Evolutionary conservation across 2,888 invertebrate genomes (phyloP), one percentile per base, ranked within the genome.

Genomic region (Lamproptera curius): DNA sequence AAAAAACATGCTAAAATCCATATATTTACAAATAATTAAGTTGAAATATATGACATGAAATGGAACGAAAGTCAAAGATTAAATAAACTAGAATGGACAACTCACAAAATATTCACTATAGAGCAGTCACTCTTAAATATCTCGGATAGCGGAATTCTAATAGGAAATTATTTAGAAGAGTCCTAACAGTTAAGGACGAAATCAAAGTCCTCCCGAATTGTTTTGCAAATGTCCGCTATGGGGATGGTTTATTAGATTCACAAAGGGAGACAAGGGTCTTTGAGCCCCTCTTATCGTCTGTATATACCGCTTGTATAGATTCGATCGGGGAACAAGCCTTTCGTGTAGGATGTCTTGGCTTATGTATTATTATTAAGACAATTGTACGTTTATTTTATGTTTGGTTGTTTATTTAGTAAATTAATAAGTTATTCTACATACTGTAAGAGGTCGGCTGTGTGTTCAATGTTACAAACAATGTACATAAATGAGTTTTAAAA

Each of bases 191-290:
- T 46, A 37, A 41, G 50, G 60, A 57, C 56, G 55, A 55, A 74
- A 75, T 72, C 70, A 73, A 63, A 64, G 62, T 62, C 62, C 65
- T 58, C 60, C 59, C 60, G 69, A 80, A 80, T 77, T 76, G 79
- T 81, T 81, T 76, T 73, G 62, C 65, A 58, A 75, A 70, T 72
- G 71, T 73, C 76, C 74, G 63, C 63, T 44, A 50, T 61, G 64
- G 70, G 73, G 76, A 67, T 74, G 49, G 75, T 78, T 78, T 81
- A 83, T 83, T 81, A 80, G 75, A 83, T 83, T 80, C 70, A 65
- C 69, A 61, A 59, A 53, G 66, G 59, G 52, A 54, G 55, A 51
- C 46, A 44, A 44, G 49, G 43, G 43, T 44, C 44, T 49, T 39
- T 49, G 36, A 39, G 46, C 36, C 44, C 44, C 48, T 50, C 39